phyloP scores from a whole-genome alignment of 2,113 vertebrate species.

The Donacobius atricapilla region DNA sequence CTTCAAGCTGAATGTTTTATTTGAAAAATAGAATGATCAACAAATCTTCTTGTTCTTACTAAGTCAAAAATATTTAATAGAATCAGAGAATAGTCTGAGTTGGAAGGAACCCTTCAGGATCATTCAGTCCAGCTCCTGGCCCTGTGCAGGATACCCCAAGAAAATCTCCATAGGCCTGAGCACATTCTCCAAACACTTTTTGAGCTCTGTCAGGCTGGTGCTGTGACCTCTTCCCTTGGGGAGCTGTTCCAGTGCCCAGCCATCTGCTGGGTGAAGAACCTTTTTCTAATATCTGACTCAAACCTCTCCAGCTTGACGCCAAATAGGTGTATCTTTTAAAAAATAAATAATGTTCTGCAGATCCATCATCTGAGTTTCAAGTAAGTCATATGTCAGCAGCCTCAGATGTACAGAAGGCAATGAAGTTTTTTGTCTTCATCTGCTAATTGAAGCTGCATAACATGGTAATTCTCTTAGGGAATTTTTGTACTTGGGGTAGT shows the following conservation, averaged over 20 bases:
- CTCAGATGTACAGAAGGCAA: not conserved
- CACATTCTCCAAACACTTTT: not conserved
- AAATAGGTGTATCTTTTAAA: not conserved
- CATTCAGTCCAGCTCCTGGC: not conserved
- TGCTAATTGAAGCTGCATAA: conserved; percentile 2
- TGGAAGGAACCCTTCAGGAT: not conserved
- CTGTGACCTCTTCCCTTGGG: not conserved
- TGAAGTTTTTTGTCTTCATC: not conserved
- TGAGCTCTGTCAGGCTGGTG: not conserved
- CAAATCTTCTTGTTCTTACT: not conserved
- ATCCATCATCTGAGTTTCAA: not conserved
- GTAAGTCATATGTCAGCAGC: not conserved
- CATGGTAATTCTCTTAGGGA: not conserved
- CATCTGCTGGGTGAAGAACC: not conserved
- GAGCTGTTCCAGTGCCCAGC: not conserved
- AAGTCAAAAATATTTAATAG: not conserved
- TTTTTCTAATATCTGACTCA: not conserved
- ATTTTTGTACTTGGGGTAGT: too few species aligned
- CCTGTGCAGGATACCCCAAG: not conserved
- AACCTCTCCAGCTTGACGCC: not conserved
- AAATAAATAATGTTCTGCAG: not conserved
- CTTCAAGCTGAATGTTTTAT: not conserved
- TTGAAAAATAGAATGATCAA: not conserved
- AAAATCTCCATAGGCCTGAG: not conserved
- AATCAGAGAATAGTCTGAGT: not conserved